phyloP scores from a whole-genome alignment of 2,797 vertebrate species.

The Fratercula arctica region DNA sequence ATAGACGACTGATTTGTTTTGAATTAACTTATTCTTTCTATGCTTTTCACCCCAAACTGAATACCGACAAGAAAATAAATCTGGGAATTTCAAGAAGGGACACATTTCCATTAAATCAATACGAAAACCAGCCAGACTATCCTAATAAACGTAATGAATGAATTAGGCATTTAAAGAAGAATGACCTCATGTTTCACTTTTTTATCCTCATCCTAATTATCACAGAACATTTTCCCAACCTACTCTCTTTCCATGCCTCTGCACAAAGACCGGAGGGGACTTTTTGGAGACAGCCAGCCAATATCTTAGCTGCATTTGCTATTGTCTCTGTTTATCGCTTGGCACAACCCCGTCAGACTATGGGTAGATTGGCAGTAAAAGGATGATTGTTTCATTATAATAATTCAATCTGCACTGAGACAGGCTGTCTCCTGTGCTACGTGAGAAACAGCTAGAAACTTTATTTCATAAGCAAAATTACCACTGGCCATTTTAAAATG shows the following conservation, averaged over 20 bases:
- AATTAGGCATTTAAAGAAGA: neutral
- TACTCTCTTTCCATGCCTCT: neutral
- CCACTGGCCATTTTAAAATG: conserved; percentile 9
- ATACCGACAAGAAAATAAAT: neutral
- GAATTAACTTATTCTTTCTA: neutral
- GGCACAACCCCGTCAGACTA: neutral
- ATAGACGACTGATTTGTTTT: neutral
- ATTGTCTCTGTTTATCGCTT: conserved; percentile 39
- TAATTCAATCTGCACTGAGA: conserved; percentile 32
- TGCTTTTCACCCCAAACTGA: neutral
- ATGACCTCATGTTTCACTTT: neutral
- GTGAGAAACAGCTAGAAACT: conserved; percentile 11
- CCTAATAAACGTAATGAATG: neutral
- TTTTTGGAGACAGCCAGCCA: neutral
- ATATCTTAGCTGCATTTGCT: neutral
- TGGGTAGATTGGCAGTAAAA: conserved; percentile 1
- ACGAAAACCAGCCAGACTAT: neutral
- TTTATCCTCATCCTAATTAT: neutral
- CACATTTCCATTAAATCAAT: neutral
- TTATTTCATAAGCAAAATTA: conserved; percentile 37
- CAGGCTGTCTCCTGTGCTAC: conserved; percentile 34
- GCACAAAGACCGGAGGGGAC: neutral
- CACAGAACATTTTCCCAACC: neutral
- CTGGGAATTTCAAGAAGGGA: neutral
- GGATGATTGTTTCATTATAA: conserved; percentile 18